Evolutionary conservation across 2,797 vertebrate genomes (phyloP).

Genomic region (Microtus californicus): DNA sequence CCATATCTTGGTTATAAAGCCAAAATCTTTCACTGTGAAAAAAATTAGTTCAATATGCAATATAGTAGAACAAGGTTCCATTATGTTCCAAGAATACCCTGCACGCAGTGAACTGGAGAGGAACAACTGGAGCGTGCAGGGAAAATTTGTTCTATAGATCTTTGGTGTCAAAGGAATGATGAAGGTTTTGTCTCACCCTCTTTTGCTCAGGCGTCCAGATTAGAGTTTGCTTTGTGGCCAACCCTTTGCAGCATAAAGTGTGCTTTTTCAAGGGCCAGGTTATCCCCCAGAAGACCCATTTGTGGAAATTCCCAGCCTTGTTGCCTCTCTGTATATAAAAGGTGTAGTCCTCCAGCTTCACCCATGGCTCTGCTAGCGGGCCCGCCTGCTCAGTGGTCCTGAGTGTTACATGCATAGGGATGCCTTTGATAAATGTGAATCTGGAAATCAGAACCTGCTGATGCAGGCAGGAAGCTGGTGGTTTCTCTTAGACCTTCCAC

Average conservation of each 20-base stretch:
- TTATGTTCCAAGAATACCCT: not conserved
- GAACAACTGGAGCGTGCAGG: not conserved
- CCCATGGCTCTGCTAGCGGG: fast-evolving
- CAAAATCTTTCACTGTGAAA: slow-evolving; percentile 38
- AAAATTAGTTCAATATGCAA: slow-evolving; percentile 41
- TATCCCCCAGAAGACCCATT: not conserved
- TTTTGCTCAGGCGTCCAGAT: not conserved
- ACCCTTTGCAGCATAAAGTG: not conserved
- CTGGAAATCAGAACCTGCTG: not conserved
- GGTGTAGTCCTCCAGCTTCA: not conserved
- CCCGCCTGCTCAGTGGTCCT: too few relatives aligned
- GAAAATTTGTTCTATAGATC: not conserved
- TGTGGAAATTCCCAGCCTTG: not conserved
- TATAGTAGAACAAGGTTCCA: not conserved
- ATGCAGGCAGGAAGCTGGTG: not conserved
- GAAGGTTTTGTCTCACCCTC: not conserved
- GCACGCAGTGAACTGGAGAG: not conserved
- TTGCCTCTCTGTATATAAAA: fast-evolving
- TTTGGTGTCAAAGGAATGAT: not conserved
- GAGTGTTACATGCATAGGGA: fast-evolving
- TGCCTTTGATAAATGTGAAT: not conserved
- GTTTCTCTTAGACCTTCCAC: not conserved
- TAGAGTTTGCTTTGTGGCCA: not conserved
- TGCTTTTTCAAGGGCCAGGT: not conserved
- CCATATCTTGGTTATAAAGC: not conserved